Evolutionary conservation across 2,888 invertebrate species (phyloP).

Genomic region (Agonopterix alstromeriana): DNA sequence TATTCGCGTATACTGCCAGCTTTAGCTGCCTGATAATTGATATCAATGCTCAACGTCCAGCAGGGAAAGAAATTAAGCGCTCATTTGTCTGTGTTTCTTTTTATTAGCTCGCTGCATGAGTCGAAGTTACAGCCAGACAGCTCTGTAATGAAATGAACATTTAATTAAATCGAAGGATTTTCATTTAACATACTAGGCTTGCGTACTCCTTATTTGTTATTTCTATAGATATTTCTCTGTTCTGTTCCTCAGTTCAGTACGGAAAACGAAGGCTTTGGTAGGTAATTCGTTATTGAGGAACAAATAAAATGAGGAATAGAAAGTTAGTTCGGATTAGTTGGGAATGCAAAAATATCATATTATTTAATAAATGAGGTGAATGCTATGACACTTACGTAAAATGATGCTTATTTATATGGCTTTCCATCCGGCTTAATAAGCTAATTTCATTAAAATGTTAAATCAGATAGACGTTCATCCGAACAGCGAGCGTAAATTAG

Average conservation of each 20-base stretch:
- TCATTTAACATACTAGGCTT: too few relatives aligned
- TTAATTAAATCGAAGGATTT: neutral
- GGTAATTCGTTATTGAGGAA: too few relatives aligned
- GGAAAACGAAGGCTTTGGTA: too few relatives aligned
- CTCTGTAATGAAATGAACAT: slow-evolving; percentile 7
- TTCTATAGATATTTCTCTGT: too few relatives aligned
- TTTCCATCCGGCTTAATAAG: slow-evolving; percentile 22
- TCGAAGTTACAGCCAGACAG: slow-evolving; percentile 15
- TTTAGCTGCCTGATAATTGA: slow-evolving; percentile 63
- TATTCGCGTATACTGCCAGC: slow-evolving; percentile 53
- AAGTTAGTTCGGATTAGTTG: too few relatives aligned
- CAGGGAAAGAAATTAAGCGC: slow-evolving; percentile 50
- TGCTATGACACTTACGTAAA: too few relatives aligned
- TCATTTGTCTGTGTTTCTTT: slow-evolving; percentile 48
- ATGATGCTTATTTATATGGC: neutral
- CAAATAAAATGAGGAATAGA: too few relatives aligned
- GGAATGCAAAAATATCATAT: too few relatives aligned
- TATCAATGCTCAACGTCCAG: slow-evolving; percentile 60
- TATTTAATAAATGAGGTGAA: too few relatives aligned
- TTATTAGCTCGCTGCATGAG: slow-evolving; percentile 44
- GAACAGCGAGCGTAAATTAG: slow-evolving; percentile 62
- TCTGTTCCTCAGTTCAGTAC: too few relatives aligned
- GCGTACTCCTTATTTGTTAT: neutral
- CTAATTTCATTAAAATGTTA: slow-evolving; percentile 55
- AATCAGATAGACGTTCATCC: slow-evolving; percentile 43